Evolutionary conservation across 2,113 vertebrate genomes (phyloP).

Genomic region (Chelonoidis abingdonii): DNA sequence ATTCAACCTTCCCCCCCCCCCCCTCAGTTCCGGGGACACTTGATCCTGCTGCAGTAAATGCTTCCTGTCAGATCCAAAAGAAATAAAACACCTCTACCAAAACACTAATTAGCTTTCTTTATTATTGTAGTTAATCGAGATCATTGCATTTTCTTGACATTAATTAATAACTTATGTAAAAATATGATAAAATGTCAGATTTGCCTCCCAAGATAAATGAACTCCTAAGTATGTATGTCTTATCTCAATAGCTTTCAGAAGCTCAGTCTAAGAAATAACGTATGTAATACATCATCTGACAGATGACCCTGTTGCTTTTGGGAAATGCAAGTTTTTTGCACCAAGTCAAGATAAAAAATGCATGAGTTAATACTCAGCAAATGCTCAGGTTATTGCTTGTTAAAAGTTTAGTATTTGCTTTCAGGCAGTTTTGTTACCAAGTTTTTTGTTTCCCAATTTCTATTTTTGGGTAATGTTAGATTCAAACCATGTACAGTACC

Average conservation of each 20-base stretch:
- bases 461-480: background rate
- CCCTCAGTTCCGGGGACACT: conserved; percentile 53
- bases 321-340: background rate
- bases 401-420: background rate
- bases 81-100: conserved; percentile 68
- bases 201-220: background rate
- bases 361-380: background rate
- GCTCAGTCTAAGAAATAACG: background rate
- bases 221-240: background rate
- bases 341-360: background rate
- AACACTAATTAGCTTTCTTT: conserved; percentile 75
- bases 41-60: conserved; percentile 67
- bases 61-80: conserved; percentile 63
- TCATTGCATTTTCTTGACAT: conserved; percentile 30
- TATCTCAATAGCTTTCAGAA: background rate
- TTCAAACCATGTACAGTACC: background rate
- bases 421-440: background rate
- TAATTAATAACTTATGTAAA: conserved; percentile 52
- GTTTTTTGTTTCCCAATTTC: background rate
- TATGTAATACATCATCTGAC: background rate
- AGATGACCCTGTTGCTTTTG: background rate
- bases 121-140: conserved; percentile 65
- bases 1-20: conserved; percentile 12
- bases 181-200: background rate
- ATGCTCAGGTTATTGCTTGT: background rate